These are phyloP conservation scores for Dolichotis patagonum DNA, from an alignment of 2,113 vertebrate genomes.

Conservation along the genomic window DNA sequence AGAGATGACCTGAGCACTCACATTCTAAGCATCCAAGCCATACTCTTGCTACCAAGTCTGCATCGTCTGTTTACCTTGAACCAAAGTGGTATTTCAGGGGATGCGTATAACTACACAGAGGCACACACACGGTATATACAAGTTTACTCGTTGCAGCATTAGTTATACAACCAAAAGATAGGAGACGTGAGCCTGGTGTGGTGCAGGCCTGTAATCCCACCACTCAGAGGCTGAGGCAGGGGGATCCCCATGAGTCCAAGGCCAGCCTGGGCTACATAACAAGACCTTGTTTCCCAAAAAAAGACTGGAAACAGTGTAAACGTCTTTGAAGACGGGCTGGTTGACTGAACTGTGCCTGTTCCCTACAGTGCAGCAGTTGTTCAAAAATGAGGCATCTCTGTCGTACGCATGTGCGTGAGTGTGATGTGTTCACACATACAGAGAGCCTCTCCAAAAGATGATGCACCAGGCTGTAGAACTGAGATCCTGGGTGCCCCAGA, in stretches of 20 bases:
- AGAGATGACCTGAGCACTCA: background rate
- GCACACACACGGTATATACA: background rate
- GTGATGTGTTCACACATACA: background rate
- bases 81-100: background rate
- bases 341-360: background rate
- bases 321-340: background rate
- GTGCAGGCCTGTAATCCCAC: background rate
- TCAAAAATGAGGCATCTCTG: background rate
- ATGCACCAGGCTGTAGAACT: background rate
- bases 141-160: background rate
- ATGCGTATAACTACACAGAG: background rate
- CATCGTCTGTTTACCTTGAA: background rate
- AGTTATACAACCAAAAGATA: background rate
- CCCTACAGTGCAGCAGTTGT: background rate
- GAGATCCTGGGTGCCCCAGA: background rate
- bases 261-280: background rate
- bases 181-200: background rate
- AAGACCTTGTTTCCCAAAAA: background rate
- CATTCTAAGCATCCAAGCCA: background rate
- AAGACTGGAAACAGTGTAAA: background rate
- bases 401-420: background rate
- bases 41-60: background rate
- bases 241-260: background rate
- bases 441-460: background rate
- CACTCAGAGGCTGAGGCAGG: background rate